Evolutionary conservation across 2,113 vertebrate species (phyloP), one percentile per base, ranked within the genome.

Genomic region (Scomber colias): DNA sequence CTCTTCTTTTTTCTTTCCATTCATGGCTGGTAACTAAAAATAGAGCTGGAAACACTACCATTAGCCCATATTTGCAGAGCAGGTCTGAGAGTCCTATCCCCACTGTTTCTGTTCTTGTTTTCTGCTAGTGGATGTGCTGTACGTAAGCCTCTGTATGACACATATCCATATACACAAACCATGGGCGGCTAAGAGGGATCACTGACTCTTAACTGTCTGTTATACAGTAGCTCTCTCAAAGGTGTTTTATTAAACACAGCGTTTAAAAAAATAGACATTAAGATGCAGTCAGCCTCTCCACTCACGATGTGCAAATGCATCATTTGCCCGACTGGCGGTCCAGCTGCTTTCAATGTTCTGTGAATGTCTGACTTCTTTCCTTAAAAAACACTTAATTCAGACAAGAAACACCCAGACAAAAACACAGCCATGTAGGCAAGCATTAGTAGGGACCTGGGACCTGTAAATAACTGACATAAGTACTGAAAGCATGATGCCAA

Each of bases 291-390:
- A 53, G 53, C n/a, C 30, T 65, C 54, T 62, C 56, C 49, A 8
- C 10, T 31, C 76, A 51, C 35, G 15, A 53, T 35, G 8, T 27
- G 27, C n/a, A n/a, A 82, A 76, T 27, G 31, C 27, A 65, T 63
- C 71, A 72, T 31, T 31, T 83, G 57, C 50, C 55, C 24, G 35
- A 63, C 73, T 60, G 66, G 79, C 3, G 0, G 44, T 85, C 31
- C 63, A 85, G 77, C 63, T 77, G 51, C 68, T 79, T 89, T 68
- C 60, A 74, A 87, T 84, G 89, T 79, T 80, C 79, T 84, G 61
- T 75, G 49, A 85, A 87, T 81, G 57, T 84, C 57, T 53, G 21
- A 31, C 70, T 74, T 84, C 44, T 69, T 84, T 68, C 30, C 59
- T 50, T 54, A 10, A 65, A 9, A 80, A 71, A 76, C 60, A 77